Conservation (phyloP, 2,888 invertebrate genomes). For the Sepioteuthis lessoniana region DNA sequence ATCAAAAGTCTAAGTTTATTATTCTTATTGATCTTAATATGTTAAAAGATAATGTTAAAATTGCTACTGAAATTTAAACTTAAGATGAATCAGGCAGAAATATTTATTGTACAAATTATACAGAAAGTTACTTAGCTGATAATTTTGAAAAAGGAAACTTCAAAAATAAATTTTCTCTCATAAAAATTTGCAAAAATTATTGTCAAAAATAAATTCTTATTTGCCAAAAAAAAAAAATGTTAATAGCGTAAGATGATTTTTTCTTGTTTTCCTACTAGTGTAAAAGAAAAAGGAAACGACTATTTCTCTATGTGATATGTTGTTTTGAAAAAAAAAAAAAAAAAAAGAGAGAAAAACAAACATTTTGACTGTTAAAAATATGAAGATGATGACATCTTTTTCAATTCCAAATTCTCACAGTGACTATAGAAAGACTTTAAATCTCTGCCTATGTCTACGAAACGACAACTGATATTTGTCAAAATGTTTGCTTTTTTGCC, state of each 20-base stretch:
- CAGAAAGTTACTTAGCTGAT: not conserved
- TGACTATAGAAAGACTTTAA: not conserved
- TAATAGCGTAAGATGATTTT: not conserved
- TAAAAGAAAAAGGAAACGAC: not conserved
- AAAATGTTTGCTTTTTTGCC: conserved; percentile 33
- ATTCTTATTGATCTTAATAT: not conserved
- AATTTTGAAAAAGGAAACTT: not conserved
- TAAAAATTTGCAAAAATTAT: not conserved
- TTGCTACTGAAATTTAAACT: not conserved
- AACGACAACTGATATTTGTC: not conserved
- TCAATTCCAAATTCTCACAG: not conserved
- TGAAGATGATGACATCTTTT: not conserved
- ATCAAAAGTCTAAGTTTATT: not conserved
- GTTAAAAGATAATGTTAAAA: not conserved
- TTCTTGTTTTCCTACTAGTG: not conserved
- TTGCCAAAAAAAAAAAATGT: not conserved
- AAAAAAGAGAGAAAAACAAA: not conserved
- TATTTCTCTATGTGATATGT: not conserved
- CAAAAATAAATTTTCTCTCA: not conserved
- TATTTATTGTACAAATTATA: not conserved
- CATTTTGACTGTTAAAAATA: not conserved
- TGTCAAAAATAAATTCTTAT: not conserved
- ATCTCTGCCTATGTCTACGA: not conserved
- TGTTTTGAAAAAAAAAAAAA: not conserved
- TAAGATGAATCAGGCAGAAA: conserved; percentile 8